phyloP scores from a whole-genome alignment of 2,797 vertebrate species.

The Sebastes melanostomus region DNA sequence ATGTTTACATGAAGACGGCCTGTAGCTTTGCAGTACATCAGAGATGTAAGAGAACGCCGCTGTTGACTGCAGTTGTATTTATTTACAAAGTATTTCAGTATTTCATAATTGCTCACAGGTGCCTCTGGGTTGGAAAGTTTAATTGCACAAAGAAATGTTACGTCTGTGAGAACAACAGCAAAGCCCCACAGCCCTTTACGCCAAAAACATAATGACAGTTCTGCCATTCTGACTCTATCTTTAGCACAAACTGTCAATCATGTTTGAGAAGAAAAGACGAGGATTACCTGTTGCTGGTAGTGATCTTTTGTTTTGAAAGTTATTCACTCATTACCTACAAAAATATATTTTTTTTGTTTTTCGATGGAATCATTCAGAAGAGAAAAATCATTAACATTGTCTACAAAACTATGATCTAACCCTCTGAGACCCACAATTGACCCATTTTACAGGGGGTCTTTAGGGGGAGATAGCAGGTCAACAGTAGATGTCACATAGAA shows the following conservation, averaged over 20 bases:
- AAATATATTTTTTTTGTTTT: not conserved
- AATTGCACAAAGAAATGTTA: not conserved
- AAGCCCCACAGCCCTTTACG: fast-evolving
- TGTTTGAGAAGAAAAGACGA: not conserved
- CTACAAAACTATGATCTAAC: not conserved
- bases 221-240: not conserved
- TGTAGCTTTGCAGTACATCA: no score
- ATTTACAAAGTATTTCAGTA: not conserved
- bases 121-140: not conserved
- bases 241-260: not conserved
- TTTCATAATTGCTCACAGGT: not conserved
- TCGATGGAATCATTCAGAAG: not conserved
- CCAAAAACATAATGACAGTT: not conserved
- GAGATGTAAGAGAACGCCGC: no score
- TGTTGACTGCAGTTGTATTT: not conserved
- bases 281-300: not conserved
- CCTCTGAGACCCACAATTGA: no score
- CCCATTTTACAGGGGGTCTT: no score
- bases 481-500: no score
- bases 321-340: not conserved
- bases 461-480: no score
- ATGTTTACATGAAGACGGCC: no score
- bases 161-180: not conserved
- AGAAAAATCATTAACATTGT: not conserved
- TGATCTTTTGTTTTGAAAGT: not conserved